These are phyloP conservation scores for Hermaeophaga mercurialis DNA, from an alignment of 2,888 invertebrate species.

Conservation along the genomic window DNA sequence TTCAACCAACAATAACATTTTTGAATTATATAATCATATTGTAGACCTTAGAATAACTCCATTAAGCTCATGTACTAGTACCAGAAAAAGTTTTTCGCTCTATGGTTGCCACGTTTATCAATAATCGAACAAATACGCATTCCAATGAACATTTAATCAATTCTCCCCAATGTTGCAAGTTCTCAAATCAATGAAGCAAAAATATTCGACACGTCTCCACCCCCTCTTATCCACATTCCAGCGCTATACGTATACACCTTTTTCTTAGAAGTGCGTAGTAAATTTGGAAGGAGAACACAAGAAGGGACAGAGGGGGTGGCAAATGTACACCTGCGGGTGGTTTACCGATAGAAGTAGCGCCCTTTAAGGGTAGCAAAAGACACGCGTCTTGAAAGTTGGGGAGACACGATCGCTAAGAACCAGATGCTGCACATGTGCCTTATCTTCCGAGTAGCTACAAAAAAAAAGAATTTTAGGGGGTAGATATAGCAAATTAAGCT, in stretches of 20 bases:
- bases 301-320: constrained; percentile 22
- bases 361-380: constrained; percentile 17
- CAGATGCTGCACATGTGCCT: constrained; percentile 4
- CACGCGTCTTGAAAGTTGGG: constrained; percentile 15
- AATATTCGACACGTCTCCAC: background rate
- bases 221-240: constrained; percentile 17
- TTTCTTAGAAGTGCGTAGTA: constrained; percentile 26
- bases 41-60: no score
- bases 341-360: constrained; percentile 19
- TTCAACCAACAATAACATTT: no score
- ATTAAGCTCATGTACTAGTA: no score
- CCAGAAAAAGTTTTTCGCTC: no score
- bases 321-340: constrained; percentile 36
- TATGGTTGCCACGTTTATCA: no score
- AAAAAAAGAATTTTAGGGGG: no score
- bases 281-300: constrained; percentile 10
- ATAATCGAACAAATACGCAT: no score
- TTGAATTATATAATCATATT: no score
- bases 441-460: background rate
- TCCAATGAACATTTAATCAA: no score
- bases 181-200: constrained; percentile 5
- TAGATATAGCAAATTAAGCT: no score
- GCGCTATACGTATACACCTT: background rate
- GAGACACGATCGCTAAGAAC: background rate
- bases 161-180: no score